These are phyloP conservation scores for Danaus melanippus DNA, from an alignment of 1,140 invertebrate species.

Conservation along the genomic window DNA sequence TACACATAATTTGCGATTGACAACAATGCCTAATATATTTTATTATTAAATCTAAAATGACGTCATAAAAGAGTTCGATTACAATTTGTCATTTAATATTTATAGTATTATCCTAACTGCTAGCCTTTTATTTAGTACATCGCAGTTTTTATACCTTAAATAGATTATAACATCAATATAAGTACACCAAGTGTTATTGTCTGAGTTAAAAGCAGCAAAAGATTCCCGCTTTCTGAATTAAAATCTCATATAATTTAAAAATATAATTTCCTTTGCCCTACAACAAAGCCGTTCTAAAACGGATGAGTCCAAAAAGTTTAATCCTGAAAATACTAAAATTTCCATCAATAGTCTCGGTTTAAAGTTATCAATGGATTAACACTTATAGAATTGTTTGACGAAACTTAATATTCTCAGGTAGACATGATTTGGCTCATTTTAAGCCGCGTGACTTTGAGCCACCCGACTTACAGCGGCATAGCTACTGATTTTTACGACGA, in stretches of 20 bases:
- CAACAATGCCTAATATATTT: conserved; percentile 38
- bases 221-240: conserved; percentile 9
- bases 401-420: background rate
- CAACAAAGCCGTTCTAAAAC: too few species aligned
- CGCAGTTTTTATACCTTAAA: conserved; percentile 19
- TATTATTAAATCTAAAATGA: conserved; percentile 19
- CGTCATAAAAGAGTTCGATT: conserved; percentile 30
- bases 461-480: conserved; percentile 50
- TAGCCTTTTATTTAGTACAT: conserved; percentile 20
- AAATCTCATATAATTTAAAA: background rate
- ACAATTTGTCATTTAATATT: conserved; percentile 42
- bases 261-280: background rate
- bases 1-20: conserved; percentile 59
- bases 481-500: conserved; percentile 65
- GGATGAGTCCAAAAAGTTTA: too few species aligned
- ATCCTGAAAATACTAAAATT: too few species aligned
- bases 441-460: conserved; percentile 18
- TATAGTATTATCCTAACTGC: conserved; percentile 22
- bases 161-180: conserved; percentile 18
- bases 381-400: too few species aligned
- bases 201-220: conserved; percentile 5
- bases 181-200: conserved; percentile 30
- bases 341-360: too few species aligned
- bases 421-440: conserved; percentile 4
- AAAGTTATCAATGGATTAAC: too few species aligned